A percentile compares a stretch with the other conserved stretches of the same genome.
Evolutionary conservation across 2,888 invertebrate genomes (phyloP).

Genomic region (Volucella zonaria): DNA sequence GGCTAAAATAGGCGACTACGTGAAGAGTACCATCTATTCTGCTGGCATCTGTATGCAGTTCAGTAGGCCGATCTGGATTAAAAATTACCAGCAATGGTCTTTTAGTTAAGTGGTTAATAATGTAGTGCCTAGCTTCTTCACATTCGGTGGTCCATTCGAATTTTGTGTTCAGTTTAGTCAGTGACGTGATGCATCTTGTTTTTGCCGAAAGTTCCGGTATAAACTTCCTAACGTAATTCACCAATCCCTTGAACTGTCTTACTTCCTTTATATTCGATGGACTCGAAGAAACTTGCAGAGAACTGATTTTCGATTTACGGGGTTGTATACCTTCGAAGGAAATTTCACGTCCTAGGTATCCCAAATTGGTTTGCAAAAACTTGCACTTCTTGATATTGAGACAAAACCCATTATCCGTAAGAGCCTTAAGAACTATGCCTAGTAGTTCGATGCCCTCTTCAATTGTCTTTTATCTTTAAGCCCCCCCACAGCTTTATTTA

Average conservation of each 20-base stretch:
- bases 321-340: slow-evolving; percentile 15
- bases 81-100: no score
- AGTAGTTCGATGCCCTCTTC: no score
- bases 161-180: slow-evolving; percentile 16
- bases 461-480: not conserved
- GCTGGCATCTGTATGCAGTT: no score
- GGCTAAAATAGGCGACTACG: slow-evolving; percentile 31
- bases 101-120: no score
- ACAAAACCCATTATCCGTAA: slow-evolving; percentile 1
- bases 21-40: slow-evolving; percentile 4
- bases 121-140: no score
- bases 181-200: slow-evolving; percentile 12
- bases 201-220: slow-evolving; percentile 5
- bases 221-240: slow-evolving; percentile 22
- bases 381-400: not conserved
- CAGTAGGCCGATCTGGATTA: not conserved
- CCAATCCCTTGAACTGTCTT: slow-evolving; percentile 12
- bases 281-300: not conserved
- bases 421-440: not conserved
- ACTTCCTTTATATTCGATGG: slow-evolving; percentile 13
- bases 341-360: slow-evolving; percentile 17
- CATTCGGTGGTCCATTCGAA: not conserved
- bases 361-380: slow-evolving; percentile 2
- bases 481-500: not conserved
- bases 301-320: slow-evolving; percentile 8